Evolutionary conservation across 2,888 invertebrate species (phyloP), one percentile per base, ranked within the genome.

Genomic region (Fragum whitleyi): DNA sequence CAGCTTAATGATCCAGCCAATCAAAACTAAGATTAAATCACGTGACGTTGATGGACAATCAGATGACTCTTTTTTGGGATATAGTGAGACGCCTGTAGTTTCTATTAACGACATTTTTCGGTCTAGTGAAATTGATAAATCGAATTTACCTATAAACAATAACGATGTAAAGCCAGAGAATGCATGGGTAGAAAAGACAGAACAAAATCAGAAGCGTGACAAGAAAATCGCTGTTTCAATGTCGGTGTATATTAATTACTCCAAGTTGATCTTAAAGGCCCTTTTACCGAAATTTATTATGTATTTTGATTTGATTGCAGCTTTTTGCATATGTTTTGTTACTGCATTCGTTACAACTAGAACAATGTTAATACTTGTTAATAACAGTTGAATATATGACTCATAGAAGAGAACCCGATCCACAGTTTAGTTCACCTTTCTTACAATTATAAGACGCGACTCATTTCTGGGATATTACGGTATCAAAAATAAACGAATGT

Each of bases 1-100:
- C n/a, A 70, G 67, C 26, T 11, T 62, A 32, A 16, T 62, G n/a
- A 62, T 62, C 21, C 62, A 62, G 28, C 36, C 62, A 26, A 26
- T 57, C 23, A 47, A 19, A 47, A n/a, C 14, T 3, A 47, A 14
- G 47, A 47, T 47, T 5, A 47, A 47, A 47, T 14, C 47, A 47
- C 5, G n/a, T n/a, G 23, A 28, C 26, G 19, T 7, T n/a, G 61
- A 32, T 29, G 32, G 32, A 32, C 19, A 16, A 16, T n/a, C 32
- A n/a, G 61, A 16, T 61, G 32, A 61, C 16, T 32, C 16, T 0
- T 1, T n/a, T 29, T 61, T 32, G 3, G 11, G n/a, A 32, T 28
- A 32, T 14, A 32, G n/a, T 1, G 61, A 61, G 6, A 61, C 61
- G 19, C 61, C 32, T 6, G n/a, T 61, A 19, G 29, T 61, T 61